phyloP scores from a whole-genome alignment of 2,113 vertebrate species.

The Echinops telfairi region DNA sequence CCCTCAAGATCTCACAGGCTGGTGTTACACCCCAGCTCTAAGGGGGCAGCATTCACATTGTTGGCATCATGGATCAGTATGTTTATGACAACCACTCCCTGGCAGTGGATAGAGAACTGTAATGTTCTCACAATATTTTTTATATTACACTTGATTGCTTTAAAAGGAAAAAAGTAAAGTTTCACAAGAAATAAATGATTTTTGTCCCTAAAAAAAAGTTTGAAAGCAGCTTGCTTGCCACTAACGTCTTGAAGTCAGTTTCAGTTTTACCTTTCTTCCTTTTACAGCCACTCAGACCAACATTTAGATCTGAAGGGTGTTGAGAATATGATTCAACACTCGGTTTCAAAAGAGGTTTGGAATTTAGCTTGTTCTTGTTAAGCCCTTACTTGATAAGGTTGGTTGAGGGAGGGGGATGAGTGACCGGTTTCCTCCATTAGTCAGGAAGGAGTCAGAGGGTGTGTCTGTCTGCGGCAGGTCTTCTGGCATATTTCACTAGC shows the following conservation, averaged over 20 bases:
- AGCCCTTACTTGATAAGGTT: not conserved
- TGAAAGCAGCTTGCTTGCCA: too few species aligned
- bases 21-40: not conserved
- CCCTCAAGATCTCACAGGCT: too few species aligned
- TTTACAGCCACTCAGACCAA: too few species aligned
- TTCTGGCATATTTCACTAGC: not conserved
- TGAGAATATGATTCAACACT: not conserved
- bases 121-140: not conserved
- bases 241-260: too few species aligned
- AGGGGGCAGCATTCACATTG: not conserved
- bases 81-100: slow-evolving; percentile 9
- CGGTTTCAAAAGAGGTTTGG: not conserved
- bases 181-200: not conserved
- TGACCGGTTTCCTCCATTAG: not conserved
- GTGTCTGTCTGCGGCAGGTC: not conserved
- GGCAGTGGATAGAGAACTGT: slow-evolving; percentile 13
- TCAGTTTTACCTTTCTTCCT: too few species aligned
- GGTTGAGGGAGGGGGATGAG: not conserved
- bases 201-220: too few species aligned
- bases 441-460: not conserved
- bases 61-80: not conserved
- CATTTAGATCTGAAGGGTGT: not conserved
- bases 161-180: slow-evolving; percentile 38
- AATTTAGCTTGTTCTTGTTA: not conserved
- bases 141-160: slow-evolving; percentile 5